Evolutionary conservation across 2,888 invertebrate genomes (phyloP), one percentile per base, ranked within the genome.

Genomic region (Sphinx pinastri): DNA sequence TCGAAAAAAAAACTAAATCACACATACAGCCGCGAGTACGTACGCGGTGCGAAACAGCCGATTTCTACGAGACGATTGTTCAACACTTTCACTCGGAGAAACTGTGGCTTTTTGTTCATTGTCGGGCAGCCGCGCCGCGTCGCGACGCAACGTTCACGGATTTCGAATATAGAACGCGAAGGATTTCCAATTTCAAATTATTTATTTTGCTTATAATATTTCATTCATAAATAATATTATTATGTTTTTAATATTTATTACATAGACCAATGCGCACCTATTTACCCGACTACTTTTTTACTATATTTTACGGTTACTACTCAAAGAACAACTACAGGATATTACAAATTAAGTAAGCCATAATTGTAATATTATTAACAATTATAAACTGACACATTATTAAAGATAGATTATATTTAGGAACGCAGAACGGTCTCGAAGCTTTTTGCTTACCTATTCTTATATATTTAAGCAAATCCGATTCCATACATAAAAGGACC

Each of bases 51-150:
- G 80, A 78, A 78, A 77, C 81, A 79, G 80, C 79, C 84, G 88
- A 89, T 89, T 89, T 89, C 88, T 89, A 88, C 84, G 67, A 80
- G 79, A 77, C 85, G 84, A 86, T 87, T 87, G 89, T 87, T 87
- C 76, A 83, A 84, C 87, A 93, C 93, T 93, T 93, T 93, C 93
- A 92, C 93, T 90, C 84, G 85, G 93, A 87, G 93, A 93, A 93
- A 93, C 91, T 85, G 87, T 79, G 79, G 87, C 88, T 92, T 92
- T 92, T 93, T 91, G 88, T 88, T 82, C 88, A 88, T 88, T 89
- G 88, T 88, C 84, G 84, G 81, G 76, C 76, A 73, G 81, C 63
- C 79, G 79, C 76, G 76, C 19, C 74, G 72, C 74, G 72, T 72
- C 68, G 77, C 78, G 78, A 77, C 68, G 77, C 78, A 78, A 77